Conservation (phyloP, 2,888 invertebrate species). For the Sussaba pulchella region DNA sequence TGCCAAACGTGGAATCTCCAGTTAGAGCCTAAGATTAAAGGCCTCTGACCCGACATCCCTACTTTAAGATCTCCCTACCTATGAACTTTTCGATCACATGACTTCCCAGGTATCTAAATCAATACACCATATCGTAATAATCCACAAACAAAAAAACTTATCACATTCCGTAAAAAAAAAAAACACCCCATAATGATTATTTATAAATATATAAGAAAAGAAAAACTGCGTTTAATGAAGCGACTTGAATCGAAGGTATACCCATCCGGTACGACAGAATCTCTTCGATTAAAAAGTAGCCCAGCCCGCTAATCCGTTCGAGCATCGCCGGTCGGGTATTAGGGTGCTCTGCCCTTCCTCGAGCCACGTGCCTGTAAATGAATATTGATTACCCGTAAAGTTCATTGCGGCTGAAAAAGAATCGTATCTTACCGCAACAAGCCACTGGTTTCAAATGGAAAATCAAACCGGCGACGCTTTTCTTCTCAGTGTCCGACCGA, state of each 20-base stretch:
- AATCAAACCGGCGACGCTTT: constrained; percentile 79
- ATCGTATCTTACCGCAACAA: constrained; percentile 84
- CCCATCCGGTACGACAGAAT: constrained; percentile 29
- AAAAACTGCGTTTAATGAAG: neutral
- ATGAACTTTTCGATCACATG: no score
- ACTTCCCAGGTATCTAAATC: no score
- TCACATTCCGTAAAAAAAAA: no score
- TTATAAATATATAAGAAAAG: neutral
- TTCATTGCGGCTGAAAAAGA: constrained; percentile 75
- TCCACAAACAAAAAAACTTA: neutral
- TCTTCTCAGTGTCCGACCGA: constrained; percentile 62
- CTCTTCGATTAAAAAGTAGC: constrained; percentile 58
- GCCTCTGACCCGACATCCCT: no score
- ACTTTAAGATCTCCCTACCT: no score
- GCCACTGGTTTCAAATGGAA: constrained; percentile 80
- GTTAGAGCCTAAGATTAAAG: no score
- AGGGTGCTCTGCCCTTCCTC: constrained; percentile 65
- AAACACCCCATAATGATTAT: no score
- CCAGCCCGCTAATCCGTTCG: constrained; percentile 74
- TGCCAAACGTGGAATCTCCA: no score
- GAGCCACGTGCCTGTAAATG: constrained; percentile 76
- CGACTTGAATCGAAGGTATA: neutral
- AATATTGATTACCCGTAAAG: constrained; percentile 81
- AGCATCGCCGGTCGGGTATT: constrained; percentile 42
- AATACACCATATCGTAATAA: no score